phyloP scores from a whole-genome alignment of 1,140 invertebrate genomes.

The Amphibalanus amphitrite region DNA sequence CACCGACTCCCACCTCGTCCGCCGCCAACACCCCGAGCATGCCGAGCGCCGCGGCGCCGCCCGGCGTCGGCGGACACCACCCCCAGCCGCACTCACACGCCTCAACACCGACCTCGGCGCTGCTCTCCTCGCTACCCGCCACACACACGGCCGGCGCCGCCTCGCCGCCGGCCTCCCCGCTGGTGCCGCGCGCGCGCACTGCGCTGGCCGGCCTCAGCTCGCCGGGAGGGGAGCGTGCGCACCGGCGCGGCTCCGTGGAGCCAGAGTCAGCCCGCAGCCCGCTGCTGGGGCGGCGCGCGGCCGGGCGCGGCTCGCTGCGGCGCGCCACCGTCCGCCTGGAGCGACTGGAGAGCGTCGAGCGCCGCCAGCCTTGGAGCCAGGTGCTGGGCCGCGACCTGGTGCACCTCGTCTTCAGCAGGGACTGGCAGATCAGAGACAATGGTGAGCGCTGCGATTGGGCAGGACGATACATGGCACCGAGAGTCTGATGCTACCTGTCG shows the following conservation, averaged over 20 bases:
- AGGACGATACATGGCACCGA: too few relatives aligned
- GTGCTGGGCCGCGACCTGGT: conserved; percentile 28
- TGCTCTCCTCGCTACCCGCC: neutral
- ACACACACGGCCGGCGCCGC: conserved; percentile 10
- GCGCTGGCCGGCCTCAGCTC: conserved; percentile 18
- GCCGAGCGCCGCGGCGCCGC: conserved; percentile 17
- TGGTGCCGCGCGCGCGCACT: conserved; percentile 4
- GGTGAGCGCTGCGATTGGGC: conserved; percentile 24
- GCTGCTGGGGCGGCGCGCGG: conserved; percentile 18
- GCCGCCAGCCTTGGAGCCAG: conserved; percentile 24
- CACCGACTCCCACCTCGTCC: too few relatives aligned
- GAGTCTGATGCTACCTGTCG: too few relatives aligned
- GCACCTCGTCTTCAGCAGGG: conserved; percentile 27
- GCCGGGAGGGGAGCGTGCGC: conserved; percentile 18
- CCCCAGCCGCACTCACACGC: conserved; percentile 13
- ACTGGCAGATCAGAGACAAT: conserved; percentile 31
- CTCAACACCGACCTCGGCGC: conserved; percentile 12
- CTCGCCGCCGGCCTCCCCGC: conserved; percentile 16
- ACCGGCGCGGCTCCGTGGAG: conserved; percentile 14
- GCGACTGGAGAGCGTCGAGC: conserved; percentile 21
- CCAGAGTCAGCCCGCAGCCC: conserved; percentile 20
- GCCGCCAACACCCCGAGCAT: too few relatives aligned
- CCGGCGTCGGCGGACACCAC: neutral
- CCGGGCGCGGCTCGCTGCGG: conserved; percentile 21
- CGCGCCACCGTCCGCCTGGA: conserved; percentile 28